Conservation (phyloP, 2,888 invertebrate genomes). For the Desoria tigrina region DNA sequence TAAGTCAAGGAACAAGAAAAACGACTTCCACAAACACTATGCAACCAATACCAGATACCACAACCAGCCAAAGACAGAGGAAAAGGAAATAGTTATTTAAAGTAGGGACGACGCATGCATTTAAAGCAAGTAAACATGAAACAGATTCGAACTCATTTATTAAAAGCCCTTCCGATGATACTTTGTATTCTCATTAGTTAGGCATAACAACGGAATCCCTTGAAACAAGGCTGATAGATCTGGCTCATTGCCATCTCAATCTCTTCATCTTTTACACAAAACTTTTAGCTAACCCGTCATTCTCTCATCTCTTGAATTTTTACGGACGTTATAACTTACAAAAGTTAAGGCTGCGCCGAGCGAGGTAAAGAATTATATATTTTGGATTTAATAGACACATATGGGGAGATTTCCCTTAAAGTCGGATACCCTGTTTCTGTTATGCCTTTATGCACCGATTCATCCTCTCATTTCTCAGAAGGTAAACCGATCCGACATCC, state of each 20-base stretch:
- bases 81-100: not conserved
- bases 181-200: conserved; percentile 15
- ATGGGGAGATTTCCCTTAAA: not conserved
- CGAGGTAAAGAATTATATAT: not conserved
- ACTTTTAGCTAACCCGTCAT: no score
- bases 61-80: not conserved
- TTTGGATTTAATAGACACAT: not conserved
- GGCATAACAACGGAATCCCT: conserved; percentile 4
- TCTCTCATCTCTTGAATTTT: no score
- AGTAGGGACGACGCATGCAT: not conserved
- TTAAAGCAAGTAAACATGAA: not conserved
- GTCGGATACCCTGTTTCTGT: no score
- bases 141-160: not conserved
- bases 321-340: not conserved
- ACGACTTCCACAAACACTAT: not conserved
- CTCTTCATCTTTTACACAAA: not conserved
- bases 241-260: conserved; percentile 19
- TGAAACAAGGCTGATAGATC: conserved; percentile 8
- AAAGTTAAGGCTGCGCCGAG: not conserved
- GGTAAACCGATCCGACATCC: conserved; percentile 13
- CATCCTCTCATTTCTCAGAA: conserved; percentile 12
- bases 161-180: not conserved
- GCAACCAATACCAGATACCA: no score
- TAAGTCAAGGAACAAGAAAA: not conserved
- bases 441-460: conserved; percentile 1